Conservation (phyloP, 2,888 invertebrate genomes). For the Hirtodrosophila alboralis region DNA sequence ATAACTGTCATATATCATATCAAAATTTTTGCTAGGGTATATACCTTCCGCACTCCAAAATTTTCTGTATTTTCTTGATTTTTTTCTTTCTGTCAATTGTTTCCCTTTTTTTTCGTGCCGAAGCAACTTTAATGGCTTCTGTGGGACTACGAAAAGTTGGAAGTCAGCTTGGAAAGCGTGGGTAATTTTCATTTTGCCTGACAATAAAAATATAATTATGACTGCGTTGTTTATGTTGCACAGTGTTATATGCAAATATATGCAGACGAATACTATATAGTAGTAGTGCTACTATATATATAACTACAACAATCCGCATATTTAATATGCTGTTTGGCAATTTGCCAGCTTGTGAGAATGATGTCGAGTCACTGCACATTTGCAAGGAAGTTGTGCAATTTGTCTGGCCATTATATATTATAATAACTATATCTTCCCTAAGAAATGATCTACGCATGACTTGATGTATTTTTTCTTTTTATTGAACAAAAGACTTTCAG, state of each 20-base stretch:
- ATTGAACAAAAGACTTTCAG: conserved; percentile 58
- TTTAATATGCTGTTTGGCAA: conserved; percentile 31
- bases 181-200: conserved; percentile 60
- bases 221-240: conserved; percentile 52
- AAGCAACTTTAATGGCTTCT: conserved; percentile 63
- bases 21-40: too few species aligned
- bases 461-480: conserved; percentile 21
- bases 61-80: conserved; percentile 10
- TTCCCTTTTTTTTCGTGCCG: conserved; percentile 51
- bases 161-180: conserved; percentile 59
- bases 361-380: conserved; percentile 62
- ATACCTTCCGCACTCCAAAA: too few species aligned
- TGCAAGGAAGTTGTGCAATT: conserved; percentile 68
- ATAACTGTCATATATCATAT: too few species aligned
- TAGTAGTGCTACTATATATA: too few species aligned
- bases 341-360: conserved; percentile 54
- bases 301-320: not conserved
- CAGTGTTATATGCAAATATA: conserved; percentile 30
- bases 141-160: conserved; percentile 43
- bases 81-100: conserved; percentile 39
- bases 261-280: conserved; percentile 1
- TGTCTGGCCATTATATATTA: conserved; percentile 23
- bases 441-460: conserved; percentile 58
- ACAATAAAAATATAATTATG: conserved; percentile 68
- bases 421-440: conserved; percentile 7